A percentile compares a stretch with the other conserved stretches of the same genome.
phyloP scores from a whole-genome alignment of 2,797 vertebrate genomes.

The Enteromius mattozi region DNA sequence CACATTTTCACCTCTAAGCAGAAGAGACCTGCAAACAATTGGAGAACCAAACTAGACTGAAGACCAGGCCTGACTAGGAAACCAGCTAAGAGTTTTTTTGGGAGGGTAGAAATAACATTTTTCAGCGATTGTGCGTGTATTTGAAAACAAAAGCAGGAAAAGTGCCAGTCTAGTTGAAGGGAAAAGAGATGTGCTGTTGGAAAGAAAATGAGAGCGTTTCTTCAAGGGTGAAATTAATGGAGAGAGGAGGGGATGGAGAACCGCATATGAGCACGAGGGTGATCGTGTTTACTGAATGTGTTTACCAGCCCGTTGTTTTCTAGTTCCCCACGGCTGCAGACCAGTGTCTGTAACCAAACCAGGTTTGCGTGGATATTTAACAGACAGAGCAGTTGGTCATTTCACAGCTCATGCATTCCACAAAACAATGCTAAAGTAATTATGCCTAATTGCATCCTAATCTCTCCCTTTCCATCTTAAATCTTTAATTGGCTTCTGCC shows the following conservation, averaged over 20 bases:
- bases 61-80: neutral
- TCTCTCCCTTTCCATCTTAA: constrained; percentile 74
- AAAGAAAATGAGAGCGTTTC: constrained; percentile 42
- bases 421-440: constrained; percentile 81
- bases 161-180: constrained; percentile 5
- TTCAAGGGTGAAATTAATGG: constrained; percentile 47
- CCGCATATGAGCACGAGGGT: neutral
- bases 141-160: constrained; percentile 15
- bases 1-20: neutral
- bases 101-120: neutral
- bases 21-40: neutral
- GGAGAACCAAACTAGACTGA: neutral
- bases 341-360: constrained; percentile 34
- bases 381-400: constrained; percentile 73
- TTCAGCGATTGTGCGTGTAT: neutral
- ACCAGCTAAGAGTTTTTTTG: neutral
- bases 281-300: constrained; percentile 39
- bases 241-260: constrained; percentile 38
- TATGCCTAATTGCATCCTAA: constrained; percentile 76
- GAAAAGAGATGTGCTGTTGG: constrained; percentile 7
- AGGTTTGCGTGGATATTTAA: constrained; percentile 44
- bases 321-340: constrained; percentile 29
- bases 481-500: constrained; percentile 73
- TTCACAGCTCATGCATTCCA: constrained; percentile 75
- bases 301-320: constrained; percentile 41